phyloP scores from a whole-genome alignment of 2,888 invertebrate species.

The Hydroisotoma schaefferi region DNA sequence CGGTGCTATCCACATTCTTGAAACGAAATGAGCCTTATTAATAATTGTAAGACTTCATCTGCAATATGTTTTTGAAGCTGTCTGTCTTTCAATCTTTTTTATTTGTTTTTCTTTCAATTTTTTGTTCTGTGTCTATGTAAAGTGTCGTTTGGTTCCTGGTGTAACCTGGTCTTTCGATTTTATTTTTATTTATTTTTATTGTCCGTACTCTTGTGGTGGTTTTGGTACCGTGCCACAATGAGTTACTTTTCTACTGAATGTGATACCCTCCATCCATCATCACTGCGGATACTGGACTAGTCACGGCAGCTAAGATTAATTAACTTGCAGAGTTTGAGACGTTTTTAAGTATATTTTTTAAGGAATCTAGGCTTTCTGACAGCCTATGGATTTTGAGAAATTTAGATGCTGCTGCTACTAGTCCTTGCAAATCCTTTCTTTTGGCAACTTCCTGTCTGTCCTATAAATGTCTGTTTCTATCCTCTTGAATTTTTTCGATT shows the following conservation, averaged over 20 bases:
- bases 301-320: neutral
- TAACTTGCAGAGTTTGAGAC: neutral
- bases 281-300: neutral
- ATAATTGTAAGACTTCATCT: slow-evolving; percentile 24
- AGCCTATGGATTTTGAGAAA: neutral
- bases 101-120: slow-evolving; percentile 3
- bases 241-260: too few species aligned
- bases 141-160: too few species aligned
- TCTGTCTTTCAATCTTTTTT: too few species aligned
- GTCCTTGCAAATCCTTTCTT: slow-evolving; percentile 2
- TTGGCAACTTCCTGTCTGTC: neutral
- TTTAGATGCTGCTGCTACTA: neutral
- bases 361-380: neutral
- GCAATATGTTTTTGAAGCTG: too few species aligned
- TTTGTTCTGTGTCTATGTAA: neutral
- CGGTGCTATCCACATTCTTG: slow-evolving; percentile 47
- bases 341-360: neutral
- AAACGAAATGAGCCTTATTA: slow-evolving; percentile 40
- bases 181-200: too few species aligned
- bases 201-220: too few species aligned
- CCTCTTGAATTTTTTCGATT: neutral
- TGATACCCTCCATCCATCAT: too few species aligned
- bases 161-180: too few species aligned
- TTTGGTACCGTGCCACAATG: too few species aligned
- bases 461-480: neutral